phyloP scores from a whole-genome alignment of 1,140 invertebrate genomes.

The Bemisia tabaci region DNA sequence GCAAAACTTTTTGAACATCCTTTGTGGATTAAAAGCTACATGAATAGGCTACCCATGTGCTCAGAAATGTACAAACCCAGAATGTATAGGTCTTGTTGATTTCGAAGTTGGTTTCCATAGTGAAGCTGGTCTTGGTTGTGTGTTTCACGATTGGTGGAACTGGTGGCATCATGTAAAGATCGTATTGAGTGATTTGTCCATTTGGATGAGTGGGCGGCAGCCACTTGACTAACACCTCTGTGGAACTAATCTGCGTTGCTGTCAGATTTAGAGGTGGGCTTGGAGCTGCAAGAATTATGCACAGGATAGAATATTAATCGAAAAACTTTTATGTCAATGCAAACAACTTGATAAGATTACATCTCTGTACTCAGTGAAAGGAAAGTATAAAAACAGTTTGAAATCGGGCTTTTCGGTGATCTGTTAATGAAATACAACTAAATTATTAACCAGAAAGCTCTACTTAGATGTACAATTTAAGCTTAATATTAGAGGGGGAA shows the following conservation, averaged over 20 bases:
- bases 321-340: slow-evolving; percentile 6
- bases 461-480: no score
- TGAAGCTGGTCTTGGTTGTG: slow-evolving; percentile 31
- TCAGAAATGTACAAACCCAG: slow-evolving; percentile 49
- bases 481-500: no score
- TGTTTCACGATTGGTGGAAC: slow-evolving; percentile 30
- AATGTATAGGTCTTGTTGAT: slow-evolving; percentile 52
- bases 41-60: no score
- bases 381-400: no score
- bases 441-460: slow-evolving; percentile 9
- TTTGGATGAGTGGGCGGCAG: slow-evolving; percentile 43
- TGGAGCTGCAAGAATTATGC: slow-evolving; percentile 36
- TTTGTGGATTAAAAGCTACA: no score
- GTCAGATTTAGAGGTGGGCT: slow-evolving; percentile 46
- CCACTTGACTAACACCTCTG: slow-evolving; percentile 51
- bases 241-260: slow-evolving; percentile 45
- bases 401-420: no score
- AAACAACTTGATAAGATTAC: no score
- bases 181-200: slow-evolving; percentile 47
- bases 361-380: no score
- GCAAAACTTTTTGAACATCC: no score
- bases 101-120: slow-evolving; percentile 34
- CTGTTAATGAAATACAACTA: slow-evolving; percentile 3
- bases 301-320: slow-evolving; percentile 7
- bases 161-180: slow-evolving; percentile 44